phyloP scores from a whole-genome alignment of 2,888 invertebrate species.

The Caenorhabditis sp. region DNA sequence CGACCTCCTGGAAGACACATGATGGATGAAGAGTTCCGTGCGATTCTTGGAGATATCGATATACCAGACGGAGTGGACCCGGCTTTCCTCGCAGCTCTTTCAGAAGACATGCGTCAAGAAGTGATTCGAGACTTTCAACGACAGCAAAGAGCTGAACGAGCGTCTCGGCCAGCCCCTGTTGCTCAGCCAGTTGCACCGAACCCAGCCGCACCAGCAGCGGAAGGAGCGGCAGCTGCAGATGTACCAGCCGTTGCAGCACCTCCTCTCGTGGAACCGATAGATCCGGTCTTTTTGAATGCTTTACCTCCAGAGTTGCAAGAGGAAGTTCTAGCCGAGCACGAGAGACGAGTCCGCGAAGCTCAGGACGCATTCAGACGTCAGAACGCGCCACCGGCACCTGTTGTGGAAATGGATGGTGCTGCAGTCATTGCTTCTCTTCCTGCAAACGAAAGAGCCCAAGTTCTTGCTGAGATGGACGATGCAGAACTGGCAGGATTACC shows the following conservation, averaged over 20 bases:
- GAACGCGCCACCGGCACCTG: constrained; percentile 82
- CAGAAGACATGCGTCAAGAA: constrained; percentile 92
- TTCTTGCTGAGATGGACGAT: constrained; percentile 93
- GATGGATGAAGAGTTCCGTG: constrained; percentile 70
- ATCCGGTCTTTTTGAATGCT: constrained; percentile 92
- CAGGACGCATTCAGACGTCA: constrained; percentile 87
- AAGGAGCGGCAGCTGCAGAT: constrained; percentile 46
- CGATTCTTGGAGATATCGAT: constrained; percentile 84
- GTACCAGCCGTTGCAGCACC: constrained; percentile 53
- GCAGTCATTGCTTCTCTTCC: constrained; percentile 91
- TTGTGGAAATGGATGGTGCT: constrained; percentile 86
- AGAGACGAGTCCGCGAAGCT: constrained; percentile 86
- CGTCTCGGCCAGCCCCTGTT: constrained; percentile 63
- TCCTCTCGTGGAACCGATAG: constrained; percentile 86
- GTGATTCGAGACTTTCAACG: constrained; percentile 90
- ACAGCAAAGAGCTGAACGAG: constrained; percentile 85
- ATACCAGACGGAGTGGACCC: constrained; percentile 92
- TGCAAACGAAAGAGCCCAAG: constrained; percentile 83
- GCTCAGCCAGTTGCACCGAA: constrained; percentile 61
- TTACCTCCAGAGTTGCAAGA: constrained; percentile 91
- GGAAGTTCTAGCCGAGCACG: constrained; percentile 84
- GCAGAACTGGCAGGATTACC: constrained; percentile 88
- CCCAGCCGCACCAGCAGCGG: constrained; percentile 43
- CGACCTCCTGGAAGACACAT: constrained; percentile 19
- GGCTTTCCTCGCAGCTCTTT: constrained; percentile 92